Base-by-base conservation (phyloP, 2,888 invertebrate species). In the Caenorhabditis auriculariae region DNA sequence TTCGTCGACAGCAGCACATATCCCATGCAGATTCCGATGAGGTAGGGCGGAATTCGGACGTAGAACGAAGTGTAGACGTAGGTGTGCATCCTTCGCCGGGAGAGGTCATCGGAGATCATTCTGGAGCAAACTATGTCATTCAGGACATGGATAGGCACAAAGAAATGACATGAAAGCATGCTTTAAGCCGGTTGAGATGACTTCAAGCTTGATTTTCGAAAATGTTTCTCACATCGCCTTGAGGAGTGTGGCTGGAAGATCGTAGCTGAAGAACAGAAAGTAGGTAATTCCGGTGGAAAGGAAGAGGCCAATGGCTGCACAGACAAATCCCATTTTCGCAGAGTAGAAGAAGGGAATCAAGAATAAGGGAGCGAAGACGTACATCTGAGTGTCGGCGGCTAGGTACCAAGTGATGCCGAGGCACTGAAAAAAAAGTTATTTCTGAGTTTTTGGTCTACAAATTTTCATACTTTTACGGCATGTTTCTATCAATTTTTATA, bases 31-130 rank as follows among this genome's bases (percentile, higher is more conserved):
- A 83, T 66, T 4, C 83, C 84, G 3, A 83, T 66, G 12, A 82
- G 58, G 62, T 82, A 84, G 0, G 83, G 82, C 1, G 82, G 82
- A 56, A 82, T 78, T 27, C 83, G 72, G 37, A 77, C 75, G 29
- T 60, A 60, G 3, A 54, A 49, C 7, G 54, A 54, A 15, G 44
- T 51, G 37, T 60, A 60, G n/a, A 60, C 54, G 1, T n/a, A n/a
- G n/a, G n/a, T n/a, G n/a, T n/a, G n/a, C n/a, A n/a, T n/a, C n/a
- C n/a, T n/a, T n/a, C n/a, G n/a, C n/a, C n/a, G n/a, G n/a, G n/a
- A n/a, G n/a, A n/a, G n/a, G n/a, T n/a, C n/a, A n/a, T n/a, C n/a
- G n/a, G n/a, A n/a, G n/a, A n/a, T n/a, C n/a, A n/a, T n/a, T n/a
- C n/a, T n/a, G n/a, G n/a, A n/a, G n/a, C n/a, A n/a, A n/a, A n/a